phyloP scores from a whole-genome alignment of 37 sponge, comb jelly and placozoan genomes.

The Haliclona indistincta region DNA sequence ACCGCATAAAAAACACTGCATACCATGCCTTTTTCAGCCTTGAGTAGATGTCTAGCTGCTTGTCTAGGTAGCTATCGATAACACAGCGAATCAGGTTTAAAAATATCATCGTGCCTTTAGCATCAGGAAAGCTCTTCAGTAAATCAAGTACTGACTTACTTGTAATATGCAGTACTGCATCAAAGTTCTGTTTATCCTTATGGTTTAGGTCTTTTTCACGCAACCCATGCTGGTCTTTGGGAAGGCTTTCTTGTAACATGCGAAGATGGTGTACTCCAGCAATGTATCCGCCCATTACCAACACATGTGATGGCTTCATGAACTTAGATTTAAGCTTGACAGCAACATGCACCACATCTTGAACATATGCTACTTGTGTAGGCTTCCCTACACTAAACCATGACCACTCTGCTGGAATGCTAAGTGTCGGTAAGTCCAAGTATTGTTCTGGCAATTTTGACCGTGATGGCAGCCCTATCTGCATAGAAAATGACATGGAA shows the following conservation, averaged over 20 bases:
- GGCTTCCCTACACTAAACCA: slow-evolving; percentile 33
- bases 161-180: no score
- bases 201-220: slow-evolving; percentile 16
- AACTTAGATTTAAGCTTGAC: slow-evolving; percentile 28
- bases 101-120: slow-evolving; percentile 9
- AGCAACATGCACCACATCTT: slow-evolving; percentile 42
- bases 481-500: background rate
- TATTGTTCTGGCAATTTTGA: no score
- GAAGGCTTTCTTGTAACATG: slow-evolving; percentile 1
- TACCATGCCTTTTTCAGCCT: slow-evolving; percentile 36
- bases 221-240: slow-evolving; percentile 17
- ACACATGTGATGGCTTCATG: slow-evolving; percentile 17
- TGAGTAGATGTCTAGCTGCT: background rate
- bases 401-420: slow-evolving; percentile 1
- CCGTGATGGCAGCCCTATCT: background rate
- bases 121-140: slow-evolving; percentile 33
- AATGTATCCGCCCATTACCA: slow-evolving; percentile 17
- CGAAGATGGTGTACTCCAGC: slow-evolving; percentile 22
- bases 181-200: slow-evolving; percentile 34
- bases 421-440: background rate
- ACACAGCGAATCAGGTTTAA: slow-evolving; percentile 12
- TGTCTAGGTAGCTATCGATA: slow-evolving; percentile 34
- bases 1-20: slow-evolving; percentile 37
- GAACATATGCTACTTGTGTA: slow-evolving; percentile 19
- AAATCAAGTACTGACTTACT: no score